Evolutionary conservation across 2,888 invertebrate genomes (phyloP), one percentile per base, ranked within the genome.

Genomic region (Eremobia ochroleuca): DNA sequence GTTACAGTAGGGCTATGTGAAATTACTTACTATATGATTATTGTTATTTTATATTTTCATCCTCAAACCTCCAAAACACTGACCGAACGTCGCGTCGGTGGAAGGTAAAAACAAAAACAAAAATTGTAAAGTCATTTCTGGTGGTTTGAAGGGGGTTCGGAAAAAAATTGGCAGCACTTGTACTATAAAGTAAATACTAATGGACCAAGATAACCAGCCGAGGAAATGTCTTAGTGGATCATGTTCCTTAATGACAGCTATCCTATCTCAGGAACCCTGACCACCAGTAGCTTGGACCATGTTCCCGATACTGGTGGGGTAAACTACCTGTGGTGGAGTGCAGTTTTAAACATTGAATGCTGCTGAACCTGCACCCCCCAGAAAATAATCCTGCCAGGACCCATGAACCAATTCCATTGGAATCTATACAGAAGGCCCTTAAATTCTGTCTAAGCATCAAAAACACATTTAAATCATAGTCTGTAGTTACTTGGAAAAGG

Each of bases 401-500:
- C 3, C 6, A 46, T 46, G 21, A 21, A 28, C 0, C 0, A 0
- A 8, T 6, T 13, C 21, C 28, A 66, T 66, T 46, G 1, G 1
- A 49, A 25, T 46, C 31, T 67, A 49, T 25, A 25, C 4, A 46
- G 15, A 18, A 67, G 15, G 15, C 13, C 4, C 18, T 46, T 21
- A n/a, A 67, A 34, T 46, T 34, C 15, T 34, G 5, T 18, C 13
- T 18, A 43, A 13, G 8, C 34, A 28, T 37, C 9, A 28, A 28
- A 46, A 28, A 49, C 59, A 49, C 46, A 76, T 43, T 25, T 25
- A 66, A 79, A 74, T 59, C 74, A 65, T 73, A 81, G 11, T 78
- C 73, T 59, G 21, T 52, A 68, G n/a, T 37, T 59, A 74, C 43
- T 75, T 82, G 61, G 76, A 79, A 82, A 80, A 76, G 61, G 71